phyloP scores from a whole-genome alignment of 2,888 invertebrate genomes.

The Morpho achilles region DNA sequence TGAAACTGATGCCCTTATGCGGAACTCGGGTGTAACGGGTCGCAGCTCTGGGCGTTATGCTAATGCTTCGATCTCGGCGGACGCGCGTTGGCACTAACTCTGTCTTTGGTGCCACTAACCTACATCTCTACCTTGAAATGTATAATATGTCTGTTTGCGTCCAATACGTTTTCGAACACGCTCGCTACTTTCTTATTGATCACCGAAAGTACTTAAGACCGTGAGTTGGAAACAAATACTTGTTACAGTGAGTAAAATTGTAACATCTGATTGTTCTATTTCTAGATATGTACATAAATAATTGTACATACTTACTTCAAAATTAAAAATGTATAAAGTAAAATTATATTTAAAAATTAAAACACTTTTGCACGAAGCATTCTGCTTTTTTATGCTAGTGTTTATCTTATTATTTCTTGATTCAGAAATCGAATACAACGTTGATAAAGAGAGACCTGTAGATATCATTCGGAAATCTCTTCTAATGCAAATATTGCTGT shows the following conservation, averaged over 20 bases:
- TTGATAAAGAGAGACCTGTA: slow-evolving; percentile 66
- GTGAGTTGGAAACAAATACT: slow-evolving; percentile 22
- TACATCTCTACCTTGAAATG: slow-evolving; percentile 63
- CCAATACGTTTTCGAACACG: slow-evolving; percentile 65
- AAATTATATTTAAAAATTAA: too few relatives aligned
- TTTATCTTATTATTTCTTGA: slow-evolving; percentile 3
- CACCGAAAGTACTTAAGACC: slow-evolving; percentile 55
- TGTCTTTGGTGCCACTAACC: slow-evolving; percentile 64
- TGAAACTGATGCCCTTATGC: slow-evolving; percentile 61
- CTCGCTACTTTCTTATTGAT: slow-evolving; percentile 73
- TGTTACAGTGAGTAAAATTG: slow-evolving; percentile 2
- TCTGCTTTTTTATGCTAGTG: not conserved
- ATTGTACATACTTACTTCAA: too few relatives aligned
- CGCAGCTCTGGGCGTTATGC: slow-evolving; percentile 65
- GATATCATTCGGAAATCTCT: slow-evolving; percentile 52
- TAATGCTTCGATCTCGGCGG: slow-evolving; percentile 57
- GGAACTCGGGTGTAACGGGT: slow-evolving; percentile 65
- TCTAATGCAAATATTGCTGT: slow-evolving; percentile 40
- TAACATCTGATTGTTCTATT: not conserved
- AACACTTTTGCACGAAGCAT: not conserved
- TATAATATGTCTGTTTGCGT: slow-evolving; percentile 60
- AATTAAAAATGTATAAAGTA: too few relatives aligned
- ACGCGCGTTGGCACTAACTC: slow-evolving; percentile 43
- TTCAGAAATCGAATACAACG: slow-evolving; percentile 43
- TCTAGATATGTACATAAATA: not conserved